Percentiles rank a stretch among this genome's conserved stretches.
Evolutionary conservation across 2,113 vertebrate species (phyloP).

Genomic region (Channa argus): DNA sequence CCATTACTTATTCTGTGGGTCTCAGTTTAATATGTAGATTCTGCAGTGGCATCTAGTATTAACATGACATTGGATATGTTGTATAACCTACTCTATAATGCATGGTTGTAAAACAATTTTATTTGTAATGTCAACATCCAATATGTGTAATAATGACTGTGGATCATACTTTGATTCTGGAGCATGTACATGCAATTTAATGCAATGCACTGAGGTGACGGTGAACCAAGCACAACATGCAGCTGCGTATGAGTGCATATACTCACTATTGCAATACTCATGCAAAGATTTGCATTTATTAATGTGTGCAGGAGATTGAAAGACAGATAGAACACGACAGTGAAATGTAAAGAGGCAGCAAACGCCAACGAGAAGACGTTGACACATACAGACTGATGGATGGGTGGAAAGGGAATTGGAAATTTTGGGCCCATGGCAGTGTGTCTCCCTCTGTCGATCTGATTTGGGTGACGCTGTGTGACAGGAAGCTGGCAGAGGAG

Average conservation of each 20-base stretch:
- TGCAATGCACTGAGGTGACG: neutral
- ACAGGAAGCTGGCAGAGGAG: constrained; percentile 62
- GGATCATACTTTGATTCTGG: neutral
- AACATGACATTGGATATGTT: constrained; percentile 21
- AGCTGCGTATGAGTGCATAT: neutral
- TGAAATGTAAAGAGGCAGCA: constrained; percentile 36
- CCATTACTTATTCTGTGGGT: neutral
- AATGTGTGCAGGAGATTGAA: constrained; percentile 10
- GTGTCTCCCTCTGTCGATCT: constrained; percentile 57
- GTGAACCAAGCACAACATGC: neutral
- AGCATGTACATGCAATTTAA: neutral
- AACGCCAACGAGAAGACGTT: constrained; percentile 20
- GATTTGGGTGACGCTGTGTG: constrained; percentile 68
- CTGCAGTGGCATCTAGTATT: neutral
- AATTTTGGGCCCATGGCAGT: constrained; percentile 58
- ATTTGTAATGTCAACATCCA: neutral
- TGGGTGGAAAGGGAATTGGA: constrained; percentile 45
- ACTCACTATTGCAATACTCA: neutral
- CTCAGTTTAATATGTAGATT: constrained; percentile 13
- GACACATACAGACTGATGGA: constrained; percentile 57
- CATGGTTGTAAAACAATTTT: constrained; percentile 1
- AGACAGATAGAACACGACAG: constrained; percentile 25
- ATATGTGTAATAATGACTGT: neutral
- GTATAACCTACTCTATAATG: constrained; percentile 8
- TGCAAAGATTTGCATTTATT: constrained; percentile 21